A percentile compares a stretch with the other conserved stretches of the same genome.
Evolutionary conservation across 1,140 invertebrate genomes (phyloP).

Genomic region (Drosophila santomea): DNA sequence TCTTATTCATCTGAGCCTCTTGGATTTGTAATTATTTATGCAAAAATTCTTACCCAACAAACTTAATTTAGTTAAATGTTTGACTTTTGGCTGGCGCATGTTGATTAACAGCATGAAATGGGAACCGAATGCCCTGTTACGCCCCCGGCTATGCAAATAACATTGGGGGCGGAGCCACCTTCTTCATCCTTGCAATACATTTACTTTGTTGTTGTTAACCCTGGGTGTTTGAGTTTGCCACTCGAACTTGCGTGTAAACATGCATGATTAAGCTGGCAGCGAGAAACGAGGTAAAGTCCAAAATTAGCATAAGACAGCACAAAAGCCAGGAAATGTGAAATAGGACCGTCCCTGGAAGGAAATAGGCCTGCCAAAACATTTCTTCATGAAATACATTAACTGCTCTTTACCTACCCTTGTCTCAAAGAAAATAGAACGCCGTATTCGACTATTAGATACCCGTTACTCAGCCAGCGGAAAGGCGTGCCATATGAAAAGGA

Average conservation of each 20-base stretch:
- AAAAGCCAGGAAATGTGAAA: constrained; percentile 24
- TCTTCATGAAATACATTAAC: neutral
- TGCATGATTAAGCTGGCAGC: constrained; percentile 75
- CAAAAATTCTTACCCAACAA: constrained; percentile 77
- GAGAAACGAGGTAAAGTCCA: constrained; percentile 28
- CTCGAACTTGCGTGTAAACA: constrained; percentile 79
- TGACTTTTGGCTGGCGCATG: constrained; percentile 70
- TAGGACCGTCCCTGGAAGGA: neutral
- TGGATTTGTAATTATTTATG: constrained; percentile 75
- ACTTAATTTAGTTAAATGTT: constrained; percentile 83
- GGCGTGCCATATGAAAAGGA: too few species aligned
- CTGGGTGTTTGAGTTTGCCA: constrained; percentile 70
- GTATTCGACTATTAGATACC: too few species aligned
- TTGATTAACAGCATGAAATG: constrained; percentile 63
- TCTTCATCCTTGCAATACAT: constrained; percentile 40
- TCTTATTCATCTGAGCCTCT: constrained; percentile 26
- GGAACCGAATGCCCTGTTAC: constrained; percentile 18
- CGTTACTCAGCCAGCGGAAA: too few species aligned
- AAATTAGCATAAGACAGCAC: constrained; percentile 64
- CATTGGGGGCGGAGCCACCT: constrained; percentile 23
- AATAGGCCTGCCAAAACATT: neutral
- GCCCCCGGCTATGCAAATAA: constrained; percentile 54
- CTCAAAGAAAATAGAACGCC: too few species aligned
- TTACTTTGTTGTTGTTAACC: constrained; percentile 60
- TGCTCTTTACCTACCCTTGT: neutral